These are phyloP conservation scores for rat (Rattus norvegicus) DNA, from an alignment of 2,113 vertebrate species.

Conservation along the genomic window DNA sequence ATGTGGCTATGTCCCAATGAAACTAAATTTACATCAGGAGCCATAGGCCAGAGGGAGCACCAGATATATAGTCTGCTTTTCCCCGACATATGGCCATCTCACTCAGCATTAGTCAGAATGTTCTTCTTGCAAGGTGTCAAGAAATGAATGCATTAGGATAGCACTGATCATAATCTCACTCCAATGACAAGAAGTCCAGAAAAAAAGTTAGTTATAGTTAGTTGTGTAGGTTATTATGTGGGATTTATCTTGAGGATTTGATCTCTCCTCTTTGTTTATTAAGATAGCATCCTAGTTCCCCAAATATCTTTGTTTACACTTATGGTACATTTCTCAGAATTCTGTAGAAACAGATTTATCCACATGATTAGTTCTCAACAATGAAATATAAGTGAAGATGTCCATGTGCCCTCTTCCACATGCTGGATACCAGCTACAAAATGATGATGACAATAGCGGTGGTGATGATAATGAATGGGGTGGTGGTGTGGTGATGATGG, in stretches of 20 bases:
- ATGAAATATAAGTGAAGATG: background rate
- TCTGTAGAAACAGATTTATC: background rate
- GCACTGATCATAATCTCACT: background rate
- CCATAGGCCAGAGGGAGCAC: background rate
- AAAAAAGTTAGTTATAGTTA: background rate
- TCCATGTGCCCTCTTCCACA: background rate
- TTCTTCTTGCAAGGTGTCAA: background rate
- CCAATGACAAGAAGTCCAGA: background rate
- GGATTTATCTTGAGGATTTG: background rate
- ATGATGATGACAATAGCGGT: rapidly evolving
- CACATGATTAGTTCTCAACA: background rate
- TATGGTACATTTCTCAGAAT: background rate
- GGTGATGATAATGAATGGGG: too few relatives aligned
- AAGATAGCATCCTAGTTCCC: background rate
- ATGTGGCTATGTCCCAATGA: background rate
- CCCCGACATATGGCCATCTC: background rate
- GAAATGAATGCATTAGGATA: background rate
- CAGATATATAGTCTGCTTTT: background rate
- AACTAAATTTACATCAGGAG: background rate
- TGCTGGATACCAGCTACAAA: background rate
- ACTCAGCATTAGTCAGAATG: background rate
- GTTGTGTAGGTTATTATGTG: background rate
- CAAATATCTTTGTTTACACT: background rate
- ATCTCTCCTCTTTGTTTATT: background rate
- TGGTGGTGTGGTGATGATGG: too few relatives aligned